Evolutionary conservation across 35 echinoderm and acorn worm species (phyloP), one percentile per base, ranked within the genome.

Genomic region (Lytechinus variegatus): DNA sequence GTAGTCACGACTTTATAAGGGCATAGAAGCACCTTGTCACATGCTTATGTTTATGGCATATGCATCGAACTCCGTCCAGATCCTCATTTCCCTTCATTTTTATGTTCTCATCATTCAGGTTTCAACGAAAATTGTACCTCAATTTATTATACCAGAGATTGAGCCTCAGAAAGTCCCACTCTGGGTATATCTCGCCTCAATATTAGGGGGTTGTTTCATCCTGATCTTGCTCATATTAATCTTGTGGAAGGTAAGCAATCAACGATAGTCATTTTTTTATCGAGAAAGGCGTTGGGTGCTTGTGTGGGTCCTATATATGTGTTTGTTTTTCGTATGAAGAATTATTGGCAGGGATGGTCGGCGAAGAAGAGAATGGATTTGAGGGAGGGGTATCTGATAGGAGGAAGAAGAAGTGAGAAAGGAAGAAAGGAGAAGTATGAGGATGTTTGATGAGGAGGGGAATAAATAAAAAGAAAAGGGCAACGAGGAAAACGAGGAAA

Each of bases 121-220:
- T 13, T 52, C 9, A 27, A 89, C 87, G 28, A 53, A 89, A 53
- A 89, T 89, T 9, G 24, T 89, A 33, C 87, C 87, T 9, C 87
- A 89, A 29, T 89, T 89, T 27, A 5, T 51, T 1, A 53, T 89
- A 53, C 27, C 28, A 53, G 28, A 9, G 7, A 16, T 52, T 1
- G 87, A 89, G 87, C 28, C 9, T 12, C 8, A 51, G 87, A 53
- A 89, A 11, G 52, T 27, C 4, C 27, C 87, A 21, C 87, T 89
- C 87, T 89, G 87, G 87, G 52, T 89, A 8, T 89, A 89, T 89
- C 87, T 89, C 9, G 87, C 51, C 87, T 89, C 87, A 5, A 53
- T 53, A 52, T 29, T 89, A 10, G 10, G 87, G 27, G 87, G 87
- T 89, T 33, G 28, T 16, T 29, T 89, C 28, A 89, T 89, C 52